phyloP scores from a whole-genome alignment of 2,888 invertebrate species.

The Lamproptera curius region DNA sequence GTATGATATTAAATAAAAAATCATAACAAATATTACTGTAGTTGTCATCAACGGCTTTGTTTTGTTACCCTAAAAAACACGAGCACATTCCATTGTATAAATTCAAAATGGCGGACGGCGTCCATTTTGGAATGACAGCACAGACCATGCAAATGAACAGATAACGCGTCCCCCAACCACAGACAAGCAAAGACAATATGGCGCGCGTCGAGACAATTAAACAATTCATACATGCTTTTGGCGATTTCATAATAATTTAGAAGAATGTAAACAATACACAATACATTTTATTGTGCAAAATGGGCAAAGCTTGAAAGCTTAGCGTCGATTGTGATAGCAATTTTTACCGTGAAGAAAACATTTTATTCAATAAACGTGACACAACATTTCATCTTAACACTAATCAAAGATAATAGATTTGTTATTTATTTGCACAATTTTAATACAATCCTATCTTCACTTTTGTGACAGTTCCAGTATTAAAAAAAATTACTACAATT shows the following conservation, averaged over 20 bases:
- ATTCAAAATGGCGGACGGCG: not conserved
- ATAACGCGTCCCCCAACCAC: slow-evolving; percentile 43
- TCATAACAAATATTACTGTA: no score
- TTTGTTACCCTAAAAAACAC: no score
- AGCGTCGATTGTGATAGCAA: slow-evolving; percentile 65
- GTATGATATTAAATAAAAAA: no score
- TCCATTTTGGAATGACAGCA: slow-evolving; percentile 8
- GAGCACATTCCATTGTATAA: slow-evolving; percentile 1
- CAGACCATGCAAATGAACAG: slow-evolving; percentile 21
- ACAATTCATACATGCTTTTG: slow-evolving; percentile 71
- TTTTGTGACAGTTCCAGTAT: slow-evolving; percentile 2
- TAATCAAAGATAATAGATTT: slow-evolving; percentile 30
- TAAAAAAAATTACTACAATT: not conserved
- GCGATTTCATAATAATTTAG: slow-evolving; percentile 15
- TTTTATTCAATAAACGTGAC: slow-evolving; percentile 50
- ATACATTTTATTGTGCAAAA: slow-evolving; percentile 11
- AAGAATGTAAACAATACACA: slow-evolving; percentile 7
- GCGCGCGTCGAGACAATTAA: slow-evolving; percentile 1
- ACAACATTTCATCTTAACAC: slow-evolving; percentile 32
- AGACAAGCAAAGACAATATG: slow-evolving; percentile 13
- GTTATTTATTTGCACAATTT: not conserved
- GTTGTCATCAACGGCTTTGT: no score
- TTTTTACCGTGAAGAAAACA: slow-evolving; percentile 32
- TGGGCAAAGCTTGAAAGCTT: slow-evolving; percentile 64
- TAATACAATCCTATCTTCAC: slow-evolving; percentile 1